A percentile compares a stretch with the other conserved stretches of the same genome.
phyloP scores from a whole-genome alignment of 2,113 vertebrate species.

The Anarrhichthys ocellatus region DNA sequence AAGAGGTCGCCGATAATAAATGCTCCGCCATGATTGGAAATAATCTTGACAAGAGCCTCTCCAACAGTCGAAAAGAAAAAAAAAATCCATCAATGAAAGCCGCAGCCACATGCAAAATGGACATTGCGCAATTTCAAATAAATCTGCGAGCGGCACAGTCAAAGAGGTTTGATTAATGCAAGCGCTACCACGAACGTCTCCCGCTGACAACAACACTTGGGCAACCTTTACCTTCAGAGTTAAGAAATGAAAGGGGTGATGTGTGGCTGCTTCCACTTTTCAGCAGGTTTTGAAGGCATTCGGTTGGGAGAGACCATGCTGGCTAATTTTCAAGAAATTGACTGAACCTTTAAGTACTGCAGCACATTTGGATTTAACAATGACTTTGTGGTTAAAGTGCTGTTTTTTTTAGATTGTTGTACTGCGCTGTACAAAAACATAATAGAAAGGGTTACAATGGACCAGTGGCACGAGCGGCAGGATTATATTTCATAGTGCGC shows the following conservation, averaged over 20 bases:
- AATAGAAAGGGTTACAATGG: not conserved
- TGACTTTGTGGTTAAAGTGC: not conserved
- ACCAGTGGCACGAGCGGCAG: not conserved
- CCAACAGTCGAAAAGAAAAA: constrained; percentile 27
- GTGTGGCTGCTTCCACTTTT: not conserved
- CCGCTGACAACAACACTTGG: not conserved
- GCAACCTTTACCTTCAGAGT: constrained; percentile 28
- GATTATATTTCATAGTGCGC: not conserved
- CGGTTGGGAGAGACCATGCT: not conserved
- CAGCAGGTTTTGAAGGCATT: not conserved
- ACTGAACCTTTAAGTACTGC: not conserved
- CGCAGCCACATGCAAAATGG: constrained; percentile 6
- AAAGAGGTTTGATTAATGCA: constrained; percentile 23
- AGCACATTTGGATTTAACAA: not conserved
- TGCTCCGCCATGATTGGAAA: constrained; percentile 65
- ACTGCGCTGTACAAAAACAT: not conserved
- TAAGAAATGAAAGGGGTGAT: constrained; percentile 17
- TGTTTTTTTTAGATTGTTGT: not conserved
- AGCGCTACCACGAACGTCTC: constrained; percentile 13
- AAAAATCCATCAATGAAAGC: constrained; percentile 41
- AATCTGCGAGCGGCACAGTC: not conserved
- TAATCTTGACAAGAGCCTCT: constrained; percentile 72
- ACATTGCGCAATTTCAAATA: constrained; percentile 23
- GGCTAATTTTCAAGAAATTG: not conserved
- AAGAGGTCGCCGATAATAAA: constrained; percentile 65